Base-by-base conservation (phyloP, 2,113 vertebrate genomes). In the Scalopus aquaticus region DNA sequence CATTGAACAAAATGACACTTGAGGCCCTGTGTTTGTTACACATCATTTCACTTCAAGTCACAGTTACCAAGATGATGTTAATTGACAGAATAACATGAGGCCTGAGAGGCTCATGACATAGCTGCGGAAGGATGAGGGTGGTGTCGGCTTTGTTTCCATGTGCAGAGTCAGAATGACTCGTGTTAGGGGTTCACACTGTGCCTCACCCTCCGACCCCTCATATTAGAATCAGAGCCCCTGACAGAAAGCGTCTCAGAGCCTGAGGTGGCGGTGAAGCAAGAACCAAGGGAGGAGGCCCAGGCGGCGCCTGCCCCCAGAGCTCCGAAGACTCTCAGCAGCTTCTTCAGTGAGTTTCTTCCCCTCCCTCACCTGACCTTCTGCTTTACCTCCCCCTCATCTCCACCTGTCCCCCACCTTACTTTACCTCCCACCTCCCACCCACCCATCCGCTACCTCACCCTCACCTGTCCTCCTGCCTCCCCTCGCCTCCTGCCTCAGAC, bases 321-420 rank as follows among this genome's bases (percentile, higher is more conserved):
- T 1, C 98, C 98, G 91, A 88, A 96, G 58, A 92, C 97, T 1
- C 98, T 99, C 97, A 98, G 98, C 98, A 99, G 97, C 96, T 99
- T 99, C 98, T 99, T 99, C 97, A 97, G 99, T 99, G 96, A 98
- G 98, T 73, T 19, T 76, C 15, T 62, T n/a, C 65, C 67, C 9
- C 35, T 20, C 37, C 37, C 9, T 39, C 20, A 56, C 54, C 51
- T 54, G 51, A 54, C 51, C 54, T 56, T 8, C 54, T 56, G 49
- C 49, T 16, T 51, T 51, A 16, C 20, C 46, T 49, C 46, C 46
- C 8, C 46, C 20, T 56, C 54, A 56, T 22, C 54, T 20, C 54
- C 17, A 56, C 54, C 54, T 54, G 6, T 54, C 51, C 51, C 19
- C 49, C 46, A 49, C 46, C 46, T 22, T 20, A 22, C 54, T 8